These are phyloP conservation scores for Philotrypesis tridentata DNA, from an alignment of 1,140 invertebrate genomes.

Conservation along the genomic window DNA sequence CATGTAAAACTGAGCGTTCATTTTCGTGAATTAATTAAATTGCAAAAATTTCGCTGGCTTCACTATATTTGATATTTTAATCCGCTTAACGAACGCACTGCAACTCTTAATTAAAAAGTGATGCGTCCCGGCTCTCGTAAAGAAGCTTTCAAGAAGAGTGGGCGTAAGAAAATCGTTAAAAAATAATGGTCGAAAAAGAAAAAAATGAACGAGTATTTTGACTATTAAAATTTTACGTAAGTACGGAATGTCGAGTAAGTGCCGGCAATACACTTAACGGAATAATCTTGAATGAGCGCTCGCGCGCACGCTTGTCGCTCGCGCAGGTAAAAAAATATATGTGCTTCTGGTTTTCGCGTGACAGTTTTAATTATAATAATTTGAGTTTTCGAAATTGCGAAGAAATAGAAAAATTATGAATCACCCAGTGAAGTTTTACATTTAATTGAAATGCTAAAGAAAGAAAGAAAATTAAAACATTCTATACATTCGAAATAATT, in stretches of 20 bases:
- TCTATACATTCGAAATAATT: too few relatives aligned
- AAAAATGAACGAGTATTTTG: neutral
- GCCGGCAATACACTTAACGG: too few relatives aligned
- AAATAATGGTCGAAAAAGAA: neutral
- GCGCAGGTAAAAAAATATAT: neutral
- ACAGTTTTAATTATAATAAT: too few relatives aligned
- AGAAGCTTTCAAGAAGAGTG: neutral
- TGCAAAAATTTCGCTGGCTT: neutral
- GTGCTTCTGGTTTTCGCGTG: neutral
- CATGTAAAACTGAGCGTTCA: neutral
- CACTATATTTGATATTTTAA: slow-evolving; percentile 12
- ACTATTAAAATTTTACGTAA: neutral
- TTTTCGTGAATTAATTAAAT: slow-evolving; percentile 36
- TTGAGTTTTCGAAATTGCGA: too few relatives aligned
- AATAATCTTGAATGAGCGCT: too few relatives aligned
- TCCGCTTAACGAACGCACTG: slow-evolving; percentile 10
- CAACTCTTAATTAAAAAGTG: slow-evolving; percentile 18
- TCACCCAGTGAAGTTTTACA: too few relatives aligned
- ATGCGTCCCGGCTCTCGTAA: neutral
- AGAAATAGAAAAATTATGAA: too few relatives aligned
- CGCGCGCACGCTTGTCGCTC: neutral
- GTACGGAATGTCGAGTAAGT: neutral
- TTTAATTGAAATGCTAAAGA: too few relatives aligned
- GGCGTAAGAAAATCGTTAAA: neutral
- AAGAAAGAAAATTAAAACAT: too few relatives aligned